Percentiles rank a stretch among this genome's conserved stretches.
Conservation (phyloP, 2,888 invertebrate species). For the Habroteleia sp. region DNA sequence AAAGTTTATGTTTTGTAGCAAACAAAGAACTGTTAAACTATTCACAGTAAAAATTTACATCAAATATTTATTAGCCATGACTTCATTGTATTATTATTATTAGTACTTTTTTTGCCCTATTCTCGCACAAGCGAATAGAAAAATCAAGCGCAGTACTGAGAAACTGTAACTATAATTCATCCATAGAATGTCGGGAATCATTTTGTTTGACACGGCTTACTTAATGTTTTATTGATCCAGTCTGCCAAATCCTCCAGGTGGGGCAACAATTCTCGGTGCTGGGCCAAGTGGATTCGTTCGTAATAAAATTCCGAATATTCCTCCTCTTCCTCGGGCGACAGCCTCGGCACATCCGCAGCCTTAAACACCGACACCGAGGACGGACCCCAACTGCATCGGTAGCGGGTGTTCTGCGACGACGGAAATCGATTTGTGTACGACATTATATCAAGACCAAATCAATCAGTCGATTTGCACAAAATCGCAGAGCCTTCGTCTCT, state of each 20-base stretch:
- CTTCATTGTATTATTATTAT: too few species aligned
- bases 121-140: too few species aligned
- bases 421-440: slow-evolving; percentile 80
- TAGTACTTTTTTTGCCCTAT: too few species aligned
- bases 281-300: slow-evolving; percentile 88
- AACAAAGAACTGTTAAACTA: too few species aligned
- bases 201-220: slow-evolving; percentile 82
- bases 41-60: too few species aligned
- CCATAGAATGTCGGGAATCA: too few species aligned
- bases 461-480: slow-evolving; percentile 7
- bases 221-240: slow-evolving; percentile 92
- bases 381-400: slow-evolving; percentile 85
- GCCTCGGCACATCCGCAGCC: slow-evolving; percentile 76
- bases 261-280: slow-evolving; percentile 90
- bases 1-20: too few species aligned
- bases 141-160: too few species aligned
- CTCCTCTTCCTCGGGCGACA: slow-evolving; percentile 82
- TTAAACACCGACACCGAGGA: slow-evolving; percentile 82
- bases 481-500: too few species aligned
- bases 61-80: too few species aligned
- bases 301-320: slow-evolving; percentile 86
- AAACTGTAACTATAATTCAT: too few species aligned
- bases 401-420: slow-evolving; percentile 77
- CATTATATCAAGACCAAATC: slow-evolving; percentile 65
- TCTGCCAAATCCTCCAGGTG: slow-evolving; percentile 93